Percentiles rank a stretch among this genome's conserved stretches.
phyloP scores from a whole-genome alignment of 2,113 vertebrate genomes.

The Silurus glanis region DNA sequence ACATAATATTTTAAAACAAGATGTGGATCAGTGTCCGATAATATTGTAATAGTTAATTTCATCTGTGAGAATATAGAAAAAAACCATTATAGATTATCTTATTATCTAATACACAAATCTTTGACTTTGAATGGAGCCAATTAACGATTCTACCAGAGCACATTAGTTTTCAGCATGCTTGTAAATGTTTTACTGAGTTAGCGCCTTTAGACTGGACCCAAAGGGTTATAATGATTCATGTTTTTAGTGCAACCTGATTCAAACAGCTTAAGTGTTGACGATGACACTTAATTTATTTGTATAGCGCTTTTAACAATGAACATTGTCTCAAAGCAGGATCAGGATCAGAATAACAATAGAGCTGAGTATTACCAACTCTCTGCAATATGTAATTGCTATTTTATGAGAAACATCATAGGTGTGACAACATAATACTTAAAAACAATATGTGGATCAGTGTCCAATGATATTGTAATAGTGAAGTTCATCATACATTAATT shows the following conservation, averaged over 20 bases:
- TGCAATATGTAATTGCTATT: background rate
- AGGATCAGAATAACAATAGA: too few relatives aligned
- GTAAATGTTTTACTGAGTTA: slow-evolving; percentile 41
- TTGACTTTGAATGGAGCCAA: slow-evolving; percentile 46
- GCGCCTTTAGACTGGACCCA: slow-evolving; percentile 30
- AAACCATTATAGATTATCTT: too few relatives aligned
- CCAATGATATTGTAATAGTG: background rate
- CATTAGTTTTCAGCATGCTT: slow-evolving; percentile 41
- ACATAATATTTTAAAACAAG: background rate
- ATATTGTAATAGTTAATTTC: background rate
- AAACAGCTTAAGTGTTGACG: background rate
- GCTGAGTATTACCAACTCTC: background rate
- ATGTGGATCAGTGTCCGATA: background rate
- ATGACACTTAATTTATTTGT: too few relatives aligned
- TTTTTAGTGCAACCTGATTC: slow-evolving; percentile 15
- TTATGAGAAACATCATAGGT: background rate
- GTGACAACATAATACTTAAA: background rate
- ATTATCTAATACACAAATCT: too few relatives aligned
- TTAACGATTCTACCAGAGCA: slow-evolving; percentile 49
- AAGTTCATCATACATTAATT: background rate
- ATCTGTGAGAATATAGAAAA: too few relatives aligned
- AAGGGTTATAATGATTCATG: slow-evolving; percentile 7
- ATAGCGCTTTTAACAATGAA: too few relatives aligned
- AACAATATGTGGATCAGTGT: background rate
- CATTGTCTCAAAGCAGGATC: too few relatives aligned